phyloP scores from a whole-genome alignment of 1,140 invertebrate genomes.

The Papilio xuthus region DNA sequence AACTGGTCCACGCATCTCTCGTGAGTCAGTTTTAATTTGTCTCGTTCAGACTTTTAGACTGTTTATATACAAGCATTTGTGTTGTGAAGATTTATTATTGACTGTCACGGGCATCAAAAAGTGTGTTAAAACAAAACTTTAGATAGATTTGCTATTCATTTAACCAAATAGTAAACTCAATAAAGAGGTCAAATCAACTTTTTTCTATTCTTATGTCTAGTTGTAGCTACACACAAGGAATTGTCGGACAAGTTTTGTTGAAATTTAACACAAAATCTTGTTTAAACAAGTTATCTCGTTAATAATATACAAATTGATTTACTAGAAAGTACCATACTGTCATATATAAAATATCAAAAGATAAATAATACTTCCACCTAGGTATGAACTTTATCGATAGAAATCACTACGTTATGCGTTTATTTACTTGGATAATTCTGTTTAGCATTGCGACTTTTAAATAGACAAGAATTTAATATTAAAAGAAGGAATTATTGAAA shows the following conservation, averaged over 20 bases:
- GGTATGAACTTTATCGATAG: too few species aligned
- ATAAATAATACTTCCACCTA: background rate
- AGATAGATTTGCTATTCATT: too few species aligned
- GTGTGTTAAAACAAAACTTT: background rate
- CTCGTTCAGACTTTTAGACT: background rate
- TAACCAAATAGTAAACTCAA: background rate
- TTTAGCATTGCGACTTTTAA: too few species aligned
- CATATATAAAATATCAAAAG: too few species aligned
- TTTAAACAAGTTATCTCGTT: background rate
- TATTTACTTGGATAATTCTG: too few species aligned
- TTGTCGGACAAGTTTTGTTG: background rate
- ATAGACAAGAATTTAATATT: too few species aligned
- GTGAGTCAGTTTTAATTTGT: slow-evolving; percentile 43
- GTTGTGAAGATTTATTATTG: background rate
- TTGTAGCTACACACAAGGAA: background rate
- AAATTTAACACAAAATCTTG: background rate
- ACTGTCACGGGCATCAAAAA: too few species aligned
- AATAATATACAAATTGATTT: background rate
- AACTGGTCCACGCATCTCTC: slow-evolving; percentile 45
- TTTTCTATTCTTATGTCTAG: background rate
- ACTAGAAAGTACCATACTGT: background rate
- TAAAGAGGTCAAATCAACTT: background rate
- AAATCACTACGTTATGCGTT: too few species aligned
- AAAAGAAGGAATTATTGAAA: too few species aligned
- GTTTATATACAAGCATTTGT: slow-evolving; percentile 19